These are phyloP conservation scores for Torymus texanus DNA, from an alignment of 2,888 invertebrate species.

Conservation along the genomic window DNA sequence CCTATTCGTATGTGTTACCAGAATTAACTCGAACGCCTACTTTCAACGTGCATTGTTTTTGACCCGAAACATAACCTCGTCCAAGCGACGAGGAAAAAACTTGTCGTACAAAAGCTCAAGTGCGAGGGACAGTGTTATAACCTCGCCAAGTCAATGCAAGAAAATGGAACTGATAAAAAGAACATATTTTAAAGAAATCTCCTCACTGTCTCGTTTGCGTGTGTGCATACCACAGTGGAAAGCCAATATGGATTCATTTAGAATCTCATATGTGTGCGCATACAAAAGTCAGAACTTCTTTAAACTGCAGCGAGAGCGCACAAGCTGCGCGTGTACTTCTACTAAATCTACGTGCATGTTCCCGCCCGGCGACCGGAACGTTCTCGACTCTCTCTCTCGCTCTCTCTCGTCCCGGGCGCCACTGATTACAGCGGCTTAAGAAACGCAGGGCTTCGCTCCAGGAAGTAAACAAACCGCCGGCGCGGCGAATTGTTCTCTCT, in stretches of 20 bases:
- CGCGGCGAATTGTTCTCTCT: background rate
- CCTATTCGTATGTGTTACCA: background rate
- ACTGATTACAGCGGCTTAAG: constrained; percentile 32
- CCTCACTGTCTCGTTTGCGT: too few species aligned
- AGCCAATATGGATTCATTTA: constrained; percentile 33
- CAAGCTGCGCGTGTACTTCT: too few species aligned
- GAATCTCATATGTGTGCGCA: background rate
- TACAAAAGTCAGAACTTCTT: constrained; percentile 1
- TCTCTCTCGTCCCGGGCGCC: background rate
- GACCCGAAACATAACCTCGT: constrained; percentile 10
- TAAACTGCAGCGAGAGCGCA: too few species aligned
- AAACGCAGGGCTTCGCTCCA: constrained; percentile 42
- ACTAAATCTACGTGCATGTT: too few species aligned
- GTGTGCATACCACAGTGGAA: background rate
- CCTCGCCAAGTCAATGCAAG: too few species aligned
- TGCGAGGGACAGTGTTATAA: too few species aligned
- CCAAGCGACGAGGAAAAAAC: background rate
- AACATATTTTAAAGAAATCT: too few species aligned
- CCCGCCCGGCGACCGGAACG: too few species aligned
- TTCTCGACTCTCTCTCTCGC: background rate
- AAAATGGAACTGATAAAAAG: too few species aligned
- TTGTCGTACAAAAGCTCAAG: too few species aligned
- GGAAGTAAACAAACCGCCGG: constrained; percentile 58
- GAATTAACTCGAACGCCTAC: background rate
- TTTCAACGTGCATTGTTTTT: background rate